A percentile compares a stretch with the other conserved stretches of the same genome.
Conservation (phyloP, 2,113 vertebrate species). For the Daboia siamensis region DNA sequence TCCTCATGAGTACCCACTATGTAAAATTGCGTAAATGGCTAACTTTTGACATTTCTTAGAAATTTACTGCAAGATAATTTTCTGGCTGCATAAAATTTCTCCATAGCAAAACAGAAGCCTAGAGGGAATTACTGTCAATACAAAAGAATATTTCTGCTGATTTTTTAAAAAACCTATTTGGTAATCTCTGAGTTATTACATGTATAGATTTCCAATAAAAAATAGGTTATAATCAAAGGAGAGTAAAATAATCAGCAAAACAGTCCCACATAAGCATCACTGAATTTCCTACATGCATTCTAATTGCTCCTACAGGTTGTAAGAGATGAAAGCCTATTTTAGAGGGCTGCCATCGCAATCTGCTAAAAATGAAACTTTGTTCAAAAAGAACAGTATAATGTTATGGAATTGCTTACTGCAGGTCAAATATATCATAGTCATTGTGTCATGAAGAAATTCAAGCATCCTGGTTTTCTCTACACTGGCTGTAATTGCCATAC, state of each 20-base stretch:
- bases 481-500: neutral
- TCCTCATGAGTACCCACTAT: neutral
- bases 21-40: neutral
- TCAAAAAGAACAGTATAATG: neutral
- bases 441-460: neutral
- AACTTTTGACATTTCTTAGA: no score
- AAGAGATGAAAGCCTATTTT: neutral
- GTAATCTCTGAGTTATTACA: neutral
- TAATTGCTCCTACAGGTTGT: neutral
- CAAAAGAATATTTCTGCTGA: neutral
- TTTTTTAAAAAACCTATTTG: neutral
- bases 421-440: neutral
- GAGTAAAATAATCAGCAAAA: neutral
- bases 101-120: neutral
- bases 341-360: neutral
- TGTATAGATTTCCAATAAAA: conserved; percentile 4
- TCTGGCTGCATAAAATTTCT: neutral
- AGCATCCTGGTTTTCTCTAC: neutral
- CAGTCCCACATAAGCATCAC: conserved; percentile 1
- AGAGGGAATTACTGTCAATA: neutral
- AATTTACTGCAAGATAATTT: neutral
- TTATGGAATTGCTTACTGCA: neutral
- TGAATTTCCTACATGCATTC: neutral
- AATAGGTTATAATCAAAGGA: neutral
- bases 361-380: neutral